These are phyloP conservation scores for Montipora foliosa DNA, from an alignment of 64 coral and sea anemone genomes.

Conservation along the genomic window DNA sequence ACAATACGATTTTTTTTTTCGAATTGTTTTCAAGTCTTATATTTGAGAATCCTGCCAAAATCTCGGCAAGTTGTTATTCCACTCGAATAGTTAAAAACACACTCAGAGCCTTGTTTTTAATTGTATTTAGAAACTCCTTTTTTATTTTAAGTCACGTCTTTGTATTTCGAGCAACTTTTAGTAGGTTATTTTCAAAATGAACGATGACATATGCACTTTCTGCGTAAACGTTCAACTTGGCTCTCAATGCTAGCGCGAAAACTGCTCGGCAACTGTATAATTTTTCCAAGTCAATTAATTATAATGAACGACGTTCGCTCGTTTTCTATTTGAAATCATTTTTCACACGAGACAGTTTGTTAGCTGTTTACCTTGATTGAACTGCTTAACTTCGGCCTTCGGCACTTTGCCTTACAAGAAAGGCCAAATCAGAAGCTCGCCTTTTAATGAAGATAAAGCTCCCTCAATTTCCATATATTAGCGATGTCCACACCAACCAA, in stretches of 20 bases:
- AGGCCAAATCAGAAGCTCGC: background rate
- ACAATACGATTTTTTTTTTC: too few relatives aligned
- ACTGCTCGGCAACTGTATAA: background rate
- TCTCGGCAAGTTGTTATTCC: too few relatives aligned
- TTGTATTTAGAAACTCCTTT: too few relatives aligned
- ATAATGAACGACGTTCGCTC: background rate
- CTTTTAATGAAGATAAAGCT: conserved; percentile 15
- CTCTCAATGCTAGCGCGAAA: background rate
- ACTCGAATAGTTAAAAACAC: too few relatives aligned
- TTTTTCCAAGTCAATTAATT: background rate
- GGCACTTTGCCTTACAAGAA: background rate
- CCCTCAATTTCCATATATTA: background rate
- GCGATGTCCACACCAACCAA: background rate
- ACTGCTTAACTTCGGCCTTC: background rate
- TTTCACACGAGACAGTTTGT: background rate
- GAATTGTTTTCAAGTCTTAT: too few relatives aligned
- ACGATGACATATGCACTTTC: too few relatives aligned
- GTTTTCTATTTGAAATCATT: background rate
- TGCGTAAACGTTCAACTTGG: too few relatives aligned
- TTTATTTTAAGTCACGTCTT: too few relatives aligned
- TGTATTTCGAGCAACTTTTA: too few relatives aligned
- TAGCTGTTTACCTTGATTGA: background rate
- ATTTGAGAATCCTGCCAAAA: too few relatives aligned
- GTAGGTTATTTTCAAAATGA: too few relatives aligned
- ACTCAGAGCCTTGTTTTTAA: too few relatives aligned